Base-by-base conservation (phyloP, 2,797 vertebrate species). In the Astyanax mexicanus region DNA sequence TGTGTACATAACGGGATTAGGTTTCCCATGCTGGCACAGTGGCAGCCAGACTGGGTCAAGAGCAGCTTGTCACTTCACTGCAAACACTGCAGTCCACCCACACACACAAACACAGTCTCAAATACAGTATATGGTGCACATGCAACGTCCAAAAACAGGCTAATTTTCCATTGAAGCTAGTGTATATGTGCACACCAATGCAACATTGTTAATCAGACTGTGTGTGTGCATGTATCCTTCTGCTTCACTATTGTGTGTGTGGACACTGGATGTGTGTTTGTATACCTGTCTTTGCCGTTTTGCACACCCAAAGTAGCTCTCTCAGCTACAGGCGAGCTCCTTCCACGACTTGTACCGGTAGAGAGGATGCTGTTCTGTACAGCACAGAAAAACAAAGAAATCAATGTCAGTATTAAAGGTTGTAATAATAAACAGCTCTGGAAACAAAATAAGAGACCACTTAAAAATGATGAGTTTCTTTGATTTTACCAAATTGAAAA, bases 271-370 rank as follows among this genome's bases (percentile, higher is more conserved):
- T 23, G 70, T 19, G 32, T 44, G 44, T 21, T 25, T 67, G 25
- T 45, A 9, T 84, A 95, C 94, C 94, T 95, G 89, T 95, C 94
- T 84, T 95, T 95, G 86, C 94, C 93, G 1, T 94, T 95, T 84
- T 94, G 94, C 64, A 94, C 89, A 45, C 91, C 92, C 17, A 93
- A 84, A 68, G 91, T 92, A 82, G 91, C 81, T 32, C 93, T 88
- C 45, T 94, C 94, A 74, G 91, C 57, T 74, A 91, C 86, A 0
- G 94, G 94, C 0, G 94, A 95, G 69, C 90, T 93, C 49, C 93
- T 89, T 82, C 93, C 94, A 51, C 93, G 89, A 52, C 90, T 91
- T 80, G 93, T 95, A 86, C 93, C 92, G 73, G 92, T 92, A 62
- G 94, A 93, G 49, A 94, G 89, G 78, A 94, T 87, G 1, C 93